phyloP scores from a whole-genome alignment of 1,140 invertebrate species.

The Diachasma alloeum region DNA sequence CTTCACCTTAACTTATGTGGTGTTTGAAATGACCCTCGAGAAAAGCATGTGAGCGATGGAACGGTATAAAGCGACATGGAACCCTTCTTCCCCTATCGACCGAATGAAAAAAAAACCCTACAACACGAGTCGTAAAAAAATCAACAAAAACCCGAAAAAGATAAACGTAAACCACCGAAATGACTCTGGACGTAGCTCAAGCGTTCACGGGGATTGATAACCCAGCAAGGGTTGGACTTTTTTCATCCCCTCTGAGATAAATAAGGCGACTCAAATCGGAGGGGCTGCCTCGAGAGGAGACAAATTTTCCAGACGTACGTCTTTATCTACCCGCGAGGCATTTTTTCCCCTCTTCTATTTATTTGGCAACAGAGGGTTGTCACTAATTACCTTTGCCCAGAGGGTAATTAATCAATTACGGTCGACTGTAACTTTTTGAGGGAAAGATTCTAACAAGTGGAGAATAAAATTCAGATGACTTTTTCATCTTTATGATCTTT shows the following conservation, averaged over 20 bases:
- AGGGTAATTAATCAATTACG: background rate
- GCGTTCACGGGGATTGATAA: conserved; percentile 24
- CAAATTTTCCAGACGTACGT: conserved; percentile 1
- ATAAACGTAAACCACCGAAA: conserved; percentile 2
- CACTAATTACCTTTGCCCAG: background rate
- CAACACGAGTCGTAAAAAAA: background rate
- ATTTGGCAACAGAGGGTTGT: background rate
- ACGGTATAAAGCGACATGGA: background rate
- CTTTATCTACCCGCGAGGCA: conserved; percentile 4
- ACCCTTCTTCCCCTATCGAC: background rate
- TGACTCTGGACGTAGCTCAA: conserved; percentile 14
- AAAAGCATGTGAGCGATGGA: conserved; percentile 3
- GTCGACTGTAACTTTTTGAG: background rate
- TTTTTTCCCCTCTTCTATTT: background rate
- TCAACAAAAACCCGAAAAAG: background rate
- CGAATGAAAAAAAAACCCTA: background rate
- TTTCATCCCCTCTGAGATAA: conserved; percentile 11
- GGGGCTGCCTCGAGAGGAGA: background rate
- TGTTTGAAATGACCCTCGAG: conserved; percentile 2
- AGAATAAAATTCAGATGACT: no score
- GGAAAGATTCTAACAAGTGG: background rate
- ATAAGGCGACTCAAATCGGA: conserved; percentile 9
- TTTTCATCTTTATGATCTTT: background rate
- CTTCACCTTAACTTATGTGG: background rate
- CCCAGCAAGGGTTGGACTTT: conserved; percentile 13